Conservation (phyloP, 2,888 invertebrate species). For the Margaritifera margaritifera region DNA sequence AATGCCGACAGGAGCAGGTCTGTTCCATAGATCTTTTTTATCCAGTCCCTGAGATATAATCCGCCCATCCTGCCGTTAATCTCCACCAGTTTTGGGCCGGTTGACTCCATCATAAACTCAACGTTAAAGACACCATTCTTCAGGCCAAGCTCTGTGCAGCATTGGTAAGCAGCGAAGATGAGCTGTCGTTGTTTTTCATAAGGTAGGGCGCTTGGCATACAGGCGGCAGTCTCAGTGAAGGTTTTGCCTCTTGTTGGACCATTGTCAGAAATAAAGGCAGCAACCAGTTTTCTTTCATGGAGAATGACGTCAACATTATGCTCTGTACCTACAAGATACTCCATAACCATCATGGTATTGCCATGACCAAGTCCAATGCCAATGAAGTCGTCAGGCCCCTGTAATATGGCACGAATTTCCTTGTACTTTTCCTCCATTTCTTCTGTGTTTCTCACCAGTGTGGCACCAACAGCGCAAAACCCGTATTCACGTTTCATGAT, state of each 20-base stretch:
- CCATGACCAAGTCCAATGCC: slow-evolving; percentile 51
- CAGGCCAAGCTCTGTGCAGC: slow-evolving; percentile 6
- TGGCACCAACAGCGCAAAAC: slow-evolving; percentile 52
- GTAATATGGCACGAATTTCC: slow-evolving; percentile 23
- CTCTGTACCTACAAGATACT: slow-evolving; percentile 45
- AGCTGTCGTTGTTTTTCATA: not conserved
- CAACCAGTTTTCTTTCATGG: slow-evolving; percentile 42
- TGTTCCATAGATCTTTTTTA: not conserved
- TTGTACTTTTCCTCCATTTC: slow-evolving; percentile 31
- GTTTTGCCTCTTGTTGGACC: slow-evolving; percentile 40
- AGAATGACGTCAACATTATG: slow-evolving; percentile 55
- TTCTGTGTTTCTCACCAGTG: slow-evolving; percentile 30
- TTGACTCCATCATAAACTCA: not conserved
- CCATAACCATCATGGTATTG: slow-evolving; percentile 46
- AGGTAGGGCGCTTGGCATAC: too few species aligned
- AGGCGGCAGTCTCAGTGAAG: too few species aligned
- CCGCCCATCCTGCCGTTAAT: slow-evolving; percentile 6
- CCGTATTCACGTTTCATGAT: slow-evolving; percentile 55
- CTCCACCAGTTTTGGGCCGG: slow-evolving; percentile 6
- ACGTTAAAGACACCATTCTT: slow-evolving; percentile 10
- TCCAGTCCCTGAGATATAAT: not conserved
- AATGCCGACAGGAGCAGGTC: not conserved
- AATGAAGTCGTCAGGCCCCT: slow-evolving; percentile 34
- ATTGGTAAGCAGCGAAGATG: not conserved
- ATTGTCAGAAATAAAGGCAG: slow-evolving; percentile 55